Percentiles rank a stretch among this genome's conserved stretches.
Evolutionary conservation across 2,797 vertebrate species (phyloP).

Genomic region (Channallabes apus): DNA sequence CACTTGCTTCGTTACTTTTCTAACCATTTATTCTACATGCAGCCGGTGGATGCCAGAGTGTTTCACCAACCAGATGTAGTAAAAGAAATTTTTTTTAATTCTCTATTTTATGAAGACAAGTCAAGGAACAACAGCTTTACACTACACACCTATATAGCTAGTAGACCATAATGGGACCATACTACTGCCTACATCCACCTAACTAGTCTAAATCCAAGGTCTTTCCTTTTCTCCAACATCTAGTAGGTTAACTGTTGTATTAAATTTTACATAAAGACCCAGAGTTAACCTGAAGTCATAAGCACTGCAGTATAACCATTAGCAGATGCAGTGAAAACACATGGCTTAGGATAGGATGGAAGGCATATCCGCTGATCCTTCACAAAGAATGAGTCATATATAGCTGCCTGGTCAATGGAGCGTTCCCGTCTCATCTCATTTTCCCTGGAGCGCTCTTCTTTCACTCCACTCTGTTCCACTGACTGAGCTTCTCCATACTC

Average conservation of each 20-base stretch:
- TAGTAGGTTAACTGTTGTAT: not conserved
- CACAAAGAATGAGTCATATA: constrained; percentile 64
- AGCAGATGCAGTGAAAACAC: not conserved
- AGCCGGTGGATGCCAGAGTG: too few relatives aligned
- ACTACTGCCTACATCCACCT: not conserved
- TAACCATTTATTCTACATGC: too few relatives aligned
- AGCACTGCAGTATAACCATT: constrained; percentile 6
- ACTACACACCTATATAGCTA: not conserved
- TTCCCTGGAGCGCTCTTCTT: constrained; percentile 45
- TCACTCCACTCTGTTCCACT: constrained; percentile 31
- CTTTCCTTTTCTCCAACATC: not conserved
- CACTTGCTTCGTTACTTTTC: too few relatives aligned
- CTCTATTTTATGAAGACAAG: not conserved
- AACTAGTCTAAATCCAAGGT: not conserved
- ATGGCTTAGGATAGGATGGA: not conserved
- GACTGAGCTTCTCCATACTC: constrained; percentile 33
- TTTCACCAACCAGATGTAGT: too few relatives aligned
- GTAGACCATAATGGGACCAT: not conserved
- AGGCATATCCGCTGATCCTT: constrained; percentile 41
- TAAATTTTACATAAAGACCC: not conserved
- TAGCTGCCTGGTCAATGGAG: constrained; percentile 61
- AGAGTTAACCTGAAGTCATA: not conserved
- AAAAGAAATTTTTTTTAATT: too few relatives aligned
- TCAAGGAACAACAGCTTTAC: not conserved
- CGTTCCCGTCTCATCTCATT: constrained; percentile 63